These are phyloP conservation scores for Cygnus buccinator DNA, from an alignment of 2,113 vertebrate species.

Conservation along the genomic window DNA sequence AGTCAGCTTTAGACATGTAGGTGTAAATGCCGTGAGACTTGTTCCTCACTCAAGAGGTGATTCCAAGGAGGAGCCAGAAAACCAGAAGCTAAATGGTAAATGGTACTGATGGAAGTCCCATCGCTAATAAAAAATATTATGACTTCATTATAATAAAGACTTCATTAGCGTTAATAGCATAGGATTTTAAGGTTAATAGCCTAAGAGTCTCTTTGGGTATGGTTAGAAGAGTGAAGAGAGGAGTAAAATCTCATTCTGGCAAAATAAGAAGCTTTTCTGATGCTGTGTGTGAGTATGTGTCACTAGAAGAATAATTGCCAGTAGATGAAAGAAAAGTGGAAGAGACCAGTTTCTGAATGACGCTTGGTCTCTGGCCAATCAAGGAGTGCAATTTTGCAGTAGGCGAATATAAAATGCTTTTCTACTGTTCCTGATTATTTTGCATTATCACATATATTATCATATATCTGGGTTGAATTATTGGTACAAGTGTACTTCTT, in stretches of 20 bases:
- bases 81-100: background rate
- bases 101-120: background rate
- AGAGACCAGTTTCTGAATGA: background rate
- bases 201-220: background rate
- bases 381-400: background rate
- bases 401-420: background rate
- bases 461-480: background rate
- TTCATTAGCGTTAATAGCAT: background rate
- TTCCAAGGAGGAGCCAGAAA: background rate
- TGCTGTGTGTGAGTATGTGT: background rate
- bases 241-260: background rate
- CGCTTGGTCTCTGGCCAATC: background rate
- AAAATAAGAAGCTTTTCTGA: background rate
- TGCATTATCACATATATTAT: background rate
- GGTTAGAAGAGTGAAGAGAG: background rate
- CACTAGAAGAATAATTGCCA: too few species aligned
- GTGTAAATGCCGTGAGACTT: background rate
- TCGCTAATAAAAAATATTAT: background rate
- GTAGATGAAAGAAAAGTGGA: too few species aligned
- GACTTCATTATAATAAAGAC: background rate
- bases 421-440: background rate
- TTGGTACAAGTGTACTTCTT: background rate
- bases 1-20: background rate
- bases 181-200: background rate
- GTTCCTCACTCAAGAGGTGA: background rate